phyloP scores from a whole-genome alignment of 2,888 invertebrate genomes.

The Cephus spinipes region DNA sequence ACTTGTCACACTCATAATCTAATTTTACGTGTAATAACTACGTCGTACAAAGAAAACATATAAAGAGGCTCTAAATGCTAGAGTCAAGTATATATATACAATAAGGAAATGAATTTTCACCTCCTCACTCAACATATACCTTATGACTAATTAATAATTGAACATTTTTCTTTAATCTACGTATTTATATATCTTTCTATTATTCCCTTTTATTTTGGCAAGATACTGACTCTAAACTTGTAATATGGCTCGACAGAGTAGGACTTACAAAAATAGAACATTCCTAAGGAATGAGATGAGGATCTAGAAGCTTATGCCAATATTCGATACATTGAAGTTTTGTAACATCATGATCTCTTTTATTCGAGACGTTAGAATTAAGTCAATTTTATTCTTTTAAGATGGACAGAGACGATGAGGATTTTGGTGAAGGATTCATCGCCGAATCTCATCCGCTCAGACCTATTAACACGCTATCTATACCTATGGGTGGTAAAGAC shows the following conservation, averaged over 20 bases:
- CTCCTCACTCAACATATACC: conserved; percentile 1
- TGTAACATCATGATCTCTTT: background rate
- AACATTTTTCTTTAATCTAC: background rate
- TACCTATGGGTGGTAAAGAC: conserved; percentile 61
- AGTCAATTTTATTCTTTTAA: conserved; percentile 14
- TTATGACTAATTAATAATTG: conserved; percentile 12
- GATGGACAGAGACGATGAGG: conserved; percentile 63
- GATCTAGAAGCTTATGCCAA: background rate
- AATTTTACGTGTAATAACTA: conserved; percentile 47
- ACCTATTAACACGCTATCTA: conserved; percentile 66
- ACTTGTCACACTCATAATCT: conserved; percentile 49
- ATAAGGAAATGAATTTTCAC: conserved; percentile 7
- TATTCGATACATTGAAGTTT: background rate
- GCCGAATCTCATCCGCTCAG: conserved; percentile 71
- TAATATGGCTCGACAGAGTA: background rate
- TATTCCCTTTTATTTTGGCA: background rate
- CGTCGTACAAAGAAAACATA: conserved; percentile 16
- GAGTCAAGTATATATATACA: background rate
- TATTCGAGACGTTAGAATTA: background rate
- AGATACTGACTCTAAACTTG: background rate
- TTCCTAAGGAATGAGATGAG: background rate
- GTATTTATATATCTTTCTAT: background rate
- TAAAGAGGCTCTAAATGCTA: background rate
- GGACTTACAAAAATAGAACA: background rate
- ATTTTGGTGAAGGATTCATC: conserved; percentile 70